Evolutionary conservation across 2,888 invertebrate genomes (phyloP), one percentile per base, ranked within the genome.

Genomic region (Tetranychus piercei): DNA sequence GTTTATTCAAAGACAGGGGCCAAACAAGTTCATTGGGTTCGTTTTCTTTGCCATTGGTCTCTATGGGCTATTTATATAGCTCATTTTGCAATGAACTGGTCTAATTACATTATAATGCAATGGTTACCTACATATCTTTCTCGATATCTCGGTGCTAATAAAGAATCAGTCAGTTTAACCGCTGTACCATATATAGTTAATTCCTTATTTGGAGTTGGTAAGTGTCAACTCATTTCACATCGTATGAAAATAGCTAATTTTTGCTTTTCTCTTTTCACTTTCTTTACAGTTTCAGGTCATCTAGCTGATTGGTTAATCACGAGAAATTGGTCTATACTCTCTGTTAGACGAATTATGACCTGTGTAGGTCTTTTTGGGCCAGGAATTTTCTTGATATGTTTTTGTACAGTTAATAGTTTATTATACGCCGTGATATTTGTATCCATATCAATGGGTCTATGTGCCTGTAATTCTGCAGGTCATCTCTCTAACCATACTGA

Each of bases 11-110:
- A 86, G 82, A 86, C 86, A 80, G 79, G 71, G n/a, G 44, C 74
- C 15, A 73, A 71, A 45, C 65, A 73, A 44, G 85, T 87, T 72
- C 82, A 85, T 65, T 88, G 88, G 88, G 84, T 84, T 18, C 88
- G 87, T 80, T 88, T 88, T 79, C 82, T 89, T 71, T 82, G 85
- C 67, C 87, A 87, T 80, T 88, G 88, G 86, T 87, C 88, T 0
- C 82, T 89, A 44, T 88, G 88, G 88, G 87, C 89, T 6, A 85
- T 89, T 78, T 89, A 89, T 80, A 85, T 87, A 75, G 89, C 89
- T 55, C 89, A 89, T 82, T 89, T 89, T 81, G 87, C 88, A 44
- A 89, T 89, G 89, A 89, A 89, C 81, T 89, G 89, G 89, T 87
- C 88, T 74, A 89, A 88, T 79, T 89, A 89, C 80, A 89, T 89